Evolutionary conservation across 2,888 invertebrate species (phyloP).

Genomic region (Synanthedon formicaeformis): DNA sequence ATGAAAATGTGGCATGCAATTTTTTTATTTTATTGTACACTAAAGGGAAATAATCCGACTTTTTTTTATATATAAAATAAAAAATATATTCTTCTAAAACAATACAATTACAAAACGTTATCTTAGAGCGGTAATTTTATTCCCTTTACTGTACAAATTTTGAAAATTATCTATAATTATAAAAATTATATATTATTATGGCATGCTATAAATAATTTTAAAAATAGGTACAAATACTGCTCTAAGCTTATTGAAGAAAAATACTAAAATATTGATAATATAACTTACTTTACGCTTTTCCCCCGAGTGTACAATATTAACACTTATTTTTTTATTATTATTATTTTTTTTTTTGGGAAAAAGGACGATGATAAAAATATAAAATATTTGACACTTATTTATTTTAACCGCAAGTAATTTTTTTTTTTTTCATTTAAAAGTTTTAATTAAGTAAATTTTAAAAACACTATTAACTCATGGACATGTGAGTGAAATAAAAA

Average conservation of each 20-base stretch:
- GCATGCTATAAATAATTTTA: conserved; percentile 40
- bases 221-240: conserved; percentile 40
- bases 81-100: conserved; percentile 7
- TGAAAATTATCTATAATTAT: conserved; percentile 9
- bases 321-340: neutral
- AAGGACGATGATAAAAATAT: neutral
- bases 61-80: conserved; percentile 9
- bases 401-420: too few relatives aligned
- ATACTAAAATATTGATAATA: conserved; percentile 34
- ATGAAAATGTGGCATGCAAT: conserved; percentile 31
- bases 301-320: conserved; percentile 67
- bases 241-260: conserved; percentile 47
- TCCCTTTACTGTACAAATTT: conserved; percentile 66
- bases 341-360: neutral
- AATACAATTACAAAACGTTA: conserved; percentile 11
- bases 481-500: too few relatives aligned
- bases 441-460: too few relatives aligned
- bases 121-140: conserved; percentile 61
- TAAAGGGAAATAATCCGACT: conserved; percentile 56
- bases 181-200: conserved; percentile 13
- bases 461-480: too few relatives aligned
- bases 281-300: conserved; percentile 60
- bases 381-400: too few relatives aligned
- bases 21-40: conserved; percentile 53
- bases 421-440: too few relatives aligned